Base-by-base conservation (phyloP, 37 sponge, comb jelly and placozoan genomes). In the Petrosia ficiformis region DNA sequence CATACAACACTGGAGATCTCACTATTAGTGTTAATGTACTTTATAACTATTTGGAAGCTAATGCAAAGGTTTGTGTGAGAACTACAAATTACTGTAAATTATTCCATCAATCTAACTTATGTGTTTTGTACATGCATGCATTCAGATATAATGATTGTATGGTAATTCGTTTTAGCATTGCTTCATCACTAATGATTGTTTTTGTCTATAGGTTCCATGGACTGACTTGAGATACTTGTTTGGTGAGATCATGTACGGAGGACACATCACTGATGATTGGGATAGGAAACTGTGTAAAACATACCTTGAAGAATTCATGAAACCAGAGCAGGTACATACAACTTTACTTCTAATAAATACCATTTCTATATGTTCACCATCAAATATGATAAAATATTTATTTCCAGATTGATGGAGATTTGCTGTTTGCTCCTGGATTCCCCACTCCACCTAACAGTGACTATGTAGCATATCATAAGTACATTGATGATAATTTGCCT, bases 171-270 rank as follows among this genome's bases (percentile, higher is more conserved):
- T n/a, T n/a, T n/a, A n/a, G n/a, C n/a, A n/a, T n/a, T n/a, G n/a
- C n/a, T n/a, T n/a, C n/a, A n/a, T n/a, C n/a, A n/a, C n/a, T n/a
- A n/a, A n/a, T n/a, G n/a, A n/a, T n/a, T n/a, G n/a, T n/a, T n/a
- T n/a, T n/a, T n/a, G n/a, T n/a, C n/a, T n/a, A n/a, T 36, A 84
- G 85, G 97, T 96, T 3, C 99, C 99, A 8, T 98, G 99, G 99
- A 90, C 94, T 64, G 99, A 98, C 77, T 80, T 98, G 89, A 86
- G 99, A 34, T 98, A 98, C 84, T 78, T 98, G 84, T 98, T 98
- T 84, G 99, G 99, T 57, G 96, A 98, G 89, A 98, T 98, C 79
- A 98, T 98, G 99, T 98, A 98, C 79, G 99, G 99, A 39, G 99
- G 99, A 4, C 99, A 98, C 72, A 98, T 98, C 81, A 98, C 99